Evolutionary conservation across 2,888 invertebrate genomes (phyloP), one percentile per base, ranked within the genome.

Genomic region (Macaria notata): DNA sequence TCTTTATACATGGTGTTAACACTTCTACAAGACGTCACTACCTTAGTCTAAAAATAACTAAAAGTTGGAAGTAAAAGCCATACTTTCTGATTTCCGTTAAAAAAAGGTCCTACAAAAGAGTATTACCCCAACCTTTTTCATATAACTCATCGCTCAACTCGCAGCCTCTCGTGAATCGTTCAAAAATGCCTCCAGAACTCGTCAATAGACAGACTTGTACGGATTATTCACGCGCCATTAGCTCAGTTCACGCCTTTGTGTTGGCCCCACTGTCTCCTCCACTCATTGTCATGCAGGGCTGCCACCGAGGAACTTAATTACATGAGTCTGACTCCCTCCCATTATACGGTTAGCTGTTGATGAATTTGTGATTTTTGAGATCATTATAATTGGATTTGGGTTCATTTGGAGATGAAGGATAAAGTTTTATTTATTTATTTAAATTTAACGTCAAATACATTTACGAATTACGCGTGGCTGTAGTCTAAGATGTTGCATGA

Each of bases 141-240:
- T 61, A 60, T 19, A 19, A 54, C 58, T 54, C 63, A 61, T 55
- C 54, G 65, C 62, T 63, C 62, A 66, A 54, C 51, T 57, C 49
- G 19, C 62, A 64, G 62, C 53, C 57, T 56, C 54, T 51, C 45
- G 33, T 51, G 59, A 59, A 75, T 83, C 78, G 76, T 78, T 83
- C 77, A 78, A 81, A 83, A 83, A 81, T 82, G 83, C 78, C 76
- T 79, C 19, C 81, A 81, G 51, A 48, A 59, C 79, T 76, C 79
- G 67, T 79, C 81, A 84, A 83, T 81, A 68, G 78, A 74, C 80
- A 75, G 83, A 80, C 83, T 85, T 84, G 79, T 76, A 68, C 75
- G 81, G 72, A 84, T 88, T 86, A 86, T 78, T 77, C 72, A 78
- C 82, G 79, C 81, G 77, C 84, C 85, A 87, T 86, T 88, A 86